Conservation (phyloP, 2,113 vertebrate species). For the Ameiurus melas region DNA sequence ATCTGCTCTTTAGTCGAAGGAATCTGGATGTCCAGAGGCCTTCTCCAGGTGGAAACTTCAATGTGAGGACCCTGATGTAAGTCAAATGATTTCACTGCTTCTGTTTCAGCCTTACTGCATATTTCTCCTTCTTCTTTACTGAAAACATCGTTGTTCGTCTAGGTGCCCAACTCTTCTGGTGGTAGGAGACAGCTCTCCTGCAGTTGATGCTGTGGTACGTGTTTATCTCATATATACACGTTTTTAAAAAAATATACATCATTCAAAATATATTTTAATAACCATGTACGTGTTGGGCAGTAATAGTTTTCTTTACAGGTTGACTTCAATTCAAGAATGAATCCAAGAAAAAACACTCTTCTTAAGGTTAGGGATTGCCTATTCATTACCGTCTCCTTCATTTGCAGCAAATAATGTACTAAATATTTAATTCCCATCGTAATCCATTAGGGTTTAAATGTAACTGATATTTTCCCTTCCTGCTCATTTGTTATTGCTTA, state of each 20-base stretch:
- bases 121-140: neutral
- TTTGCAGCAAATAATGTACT: neutral
- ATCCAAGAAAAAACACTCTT: constrained; percentile 76
- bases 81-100: neutral
- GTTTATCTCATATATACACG: neutral
- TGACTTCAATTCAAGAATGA: constrained; percentile 76
- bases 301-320: constrained; percentile 53
- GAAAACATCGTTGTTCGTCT: constrained; percentile 18
- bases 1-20: constrained; percentile 67
- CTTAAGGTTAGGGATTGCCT: constrained; percentile 68
- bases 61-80: constrained; percentile 80
- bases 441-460: neutral
- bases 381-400: neutral
- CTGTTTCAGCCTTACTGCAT: neutral
- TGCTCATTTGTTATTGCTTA: neutral
- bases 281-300: neutral
- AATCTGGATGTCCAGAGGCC: constrained; percentile 89
- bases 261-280: neutral
- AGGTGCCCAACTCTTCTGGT: constrained; percentile 83
- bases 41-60: constrained; percentile 73
- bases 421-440: neutral
- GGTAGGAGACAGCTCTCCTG: constrained; percentile 84
- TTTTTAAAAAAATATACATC: neutral
- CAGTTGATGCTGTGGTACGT: constrained; percentile 82
- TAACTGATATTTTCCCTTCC: neutral